These are phyloP conservation scores for Stenoptilia bipunctidactyla DNA, from an alignment of 2,888 invertebrate genomes.

Conservation along the genomic window DNA sequence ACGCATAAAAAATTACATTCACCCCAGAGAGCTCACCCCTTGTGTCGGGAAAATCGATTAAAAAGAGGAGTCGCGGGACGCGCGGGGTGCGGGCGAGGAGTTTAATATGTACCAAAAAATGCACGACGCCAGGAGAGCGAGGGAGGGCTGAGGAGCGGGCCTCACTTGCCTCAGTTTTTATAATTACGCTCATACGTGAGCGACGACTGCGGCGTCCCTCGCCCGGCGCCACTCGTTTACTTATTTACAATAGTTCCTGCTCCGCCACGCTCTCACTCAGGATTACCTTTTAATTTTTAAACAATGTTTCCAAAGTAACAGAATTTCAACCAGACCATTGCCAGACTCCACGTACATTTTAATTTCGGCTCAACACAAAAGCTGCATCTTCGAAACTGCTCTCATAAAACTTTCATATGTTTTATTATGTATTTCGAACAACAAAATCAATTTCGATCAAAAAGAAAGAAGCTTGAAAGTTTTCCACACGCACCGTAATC, in stretches of 20 bases:
- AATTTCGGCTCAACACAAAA: not conserved
- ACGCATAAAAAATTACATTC: constrained; percentile 74
- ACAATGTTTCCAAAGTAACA: constrained; percentile 20
- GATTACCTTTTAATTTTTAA: constrained; percentile 44
- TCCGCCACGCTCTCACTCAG: constrained; percentile 26
- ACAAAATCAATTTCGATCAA: constrained; percentile 59
- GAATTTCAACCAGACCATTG: constrained; percentile 19
- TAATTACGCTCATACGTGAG: constrained; percentile 75
- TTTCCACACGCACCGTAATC: constrained; percentile 64
- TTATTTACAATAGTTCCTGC: constrained; percentile 45
- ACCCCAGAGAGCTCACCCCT: constrained; percentile 71
- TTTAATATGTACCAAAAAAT: constrained; percentile 73
- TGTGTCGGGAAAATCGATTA: constrained; percentile 72
- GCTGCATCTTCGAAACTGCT: too few relatives aligned
- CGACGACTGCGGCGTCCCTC: constrained; percentile 40
- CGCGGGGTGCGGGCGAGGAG: constrained; percentile 45
- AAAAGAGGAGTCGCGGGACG: constrained; percentile 69
- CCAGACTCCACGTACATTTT: not conserved
- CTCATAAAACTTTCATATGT: not conserved
- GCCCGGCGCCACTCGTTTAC: constrained; percentile 29
- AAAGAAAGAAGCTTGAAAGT: constrained; percentile 45
- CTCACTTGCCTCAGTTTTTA: constrained; percentile 68
- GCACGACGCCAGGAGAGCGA: constrained; percentile 63
- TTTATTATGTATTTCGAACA: constrained; percentile 10
- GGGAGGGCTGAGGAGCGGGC: constrained; percentile 53